Percentiles rank a stretch among this genome's conserved stretches.
Conservation (phyloP, 2,888 invertebrate genomes). For the Macrophya annulata region DNA sequence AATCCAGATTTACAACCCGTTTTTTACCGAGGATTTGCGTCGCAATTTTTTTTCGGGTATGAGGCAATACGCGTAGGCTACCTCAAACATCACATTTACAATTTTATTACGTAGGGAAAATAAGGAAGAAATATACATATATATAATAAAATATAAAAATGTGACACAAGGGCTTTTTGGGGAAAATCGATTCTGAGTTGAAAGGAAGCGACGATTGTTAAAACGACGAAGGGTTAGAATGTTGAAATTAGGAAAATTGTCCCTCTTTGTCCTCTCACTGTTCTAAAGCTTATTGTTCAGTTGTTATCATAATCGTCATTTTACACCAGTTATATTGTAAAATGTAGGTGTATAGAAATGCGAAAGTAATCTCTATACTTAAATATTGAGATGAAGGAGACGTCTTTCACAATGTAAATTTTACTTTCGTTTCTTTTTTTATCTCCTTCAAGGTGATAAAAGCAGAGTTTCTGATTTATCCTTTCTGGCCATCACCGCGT, state of each 20-base stretch:
- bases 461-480: not conserved
- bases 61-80: not conserved
- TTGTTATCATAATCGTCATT: not conserved
- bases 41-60: not conserved
- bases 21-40: conserved; percentile 17
- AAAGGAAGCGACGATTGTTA: not conserved
- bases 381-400: not conserved
- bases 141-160: conserved; percentile 3
- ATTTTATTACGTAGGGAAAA: not conserved
- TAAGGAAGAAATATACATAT: not conserved
- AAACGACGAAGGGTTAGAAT: not conserved
- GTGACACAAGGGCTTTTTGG: not conserved
- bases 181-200: conserved; percentile 1
- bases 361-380: not conserved
- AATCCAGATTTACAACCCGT: conserved; percentile 17
- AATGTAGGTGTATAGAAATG: not conserved
- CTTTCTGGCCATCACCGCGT: not conserved
- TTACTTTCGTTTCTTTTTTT: not conserved
- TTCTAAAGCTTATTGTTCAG: not conserved
- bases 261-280: not conserved
- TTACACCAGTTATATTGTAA: not conserved
- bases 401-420: not conserved
- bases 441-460: not conserved
- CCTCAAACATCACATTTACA: not conserved
- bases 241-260: not conserved